Percentiles rank a stretch among this genome's conserved stretches.
These are phyloP conservation scores for Lamellibrachia luymesi DNA, from an alignment of 1,140 invertebrate genomes.

Conservation along the genomic window DNA sequence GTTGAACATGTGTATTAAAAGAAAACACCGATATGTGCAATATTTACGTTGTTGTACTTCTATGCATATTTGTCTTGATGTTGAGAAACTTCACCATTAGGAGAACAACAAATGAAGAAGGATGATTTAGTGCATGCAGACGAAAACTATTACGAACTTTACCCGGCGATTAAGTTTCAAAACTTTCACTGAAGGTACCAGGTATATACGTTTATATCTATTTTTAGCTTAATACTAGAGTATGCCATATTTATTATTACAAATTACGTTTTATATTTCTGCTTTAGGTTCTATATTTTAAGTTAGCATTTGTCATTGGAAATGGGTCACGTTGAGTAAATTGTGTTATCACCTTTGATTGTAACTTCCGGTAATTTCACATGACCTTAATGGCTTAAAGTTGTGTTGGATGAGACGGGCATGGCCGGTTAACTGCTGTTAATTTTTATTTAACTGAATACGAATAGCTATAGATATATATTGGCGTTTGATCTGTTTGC, in stretches of 20 bases:
- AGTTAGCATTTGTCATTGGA: background rate
- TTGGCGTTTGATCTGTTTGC: background rate
- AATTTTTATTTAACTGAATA: background rate
- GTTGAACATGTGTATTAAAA: background rate
- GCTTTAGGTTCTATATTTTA: background rate
- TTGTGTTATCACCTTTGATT: background rate
- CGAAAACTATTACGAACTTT: background rate
- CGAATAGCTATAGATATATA: background rate
- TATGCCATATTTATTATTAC: background rate
- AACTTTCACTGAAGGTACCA: background rate
- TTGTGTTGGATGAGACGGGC: background rate
- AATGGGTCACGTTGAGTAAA: background rate
- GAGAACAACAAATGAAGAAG: background rate
- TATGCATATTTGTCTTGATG: background rate
- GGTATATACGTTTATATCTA: background rate
- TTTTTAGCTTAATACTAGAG: background rate
- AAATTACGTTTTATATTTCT: background rate
- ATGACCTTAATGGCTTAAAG: background rate
- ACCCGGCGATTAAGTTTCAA: background rate
- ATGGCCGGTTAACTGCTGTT: background rate
- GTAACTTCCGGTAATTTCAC: background rate
- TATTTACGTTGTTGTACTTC: background rate
- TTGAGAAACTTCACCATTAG: background rate
- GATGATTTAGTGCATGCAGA: background rate
- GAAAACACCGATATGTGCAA: background rate